Conservation (phyloP, 2,888 invertebrate genomes). For the Athalia rosae region DNA sequence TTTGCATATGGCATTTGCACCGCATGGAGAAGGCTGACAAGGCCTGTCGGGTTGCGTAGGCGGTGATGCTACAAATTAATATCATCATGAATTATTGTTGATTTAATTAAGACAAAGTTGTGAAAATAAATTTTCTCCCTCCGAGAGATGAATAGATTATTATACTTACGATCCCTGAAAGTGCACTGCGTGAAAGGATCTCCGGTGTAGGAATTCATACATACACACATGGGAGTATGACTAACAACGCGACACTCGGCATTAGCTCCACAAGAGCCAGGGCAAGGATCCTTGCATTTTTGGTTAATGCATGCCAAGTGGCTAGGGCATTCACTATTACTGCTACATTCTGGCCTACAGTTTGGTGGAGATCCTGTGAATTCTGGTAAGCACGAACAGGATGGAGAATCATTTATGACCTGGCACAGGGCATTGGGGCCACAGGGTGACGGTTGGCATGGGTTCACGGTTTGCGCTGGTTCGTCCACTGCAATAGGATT, state of each 20-base stretch:
- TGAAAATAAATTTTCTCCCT: not conserved
- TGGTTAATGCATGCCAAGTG: slow-evolving; percentile 84
- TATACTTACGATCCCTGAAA: slow-evolving; percentile 66
- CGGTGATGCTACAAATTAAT: slow-evolving; percentile 59
- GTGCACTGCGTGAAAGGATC: slow-evolving; percentile 79
- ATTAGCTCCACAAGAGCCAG: slow-evolving; percentile 82
- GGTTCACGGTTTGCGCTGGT: slow-evolving; percentile 65
- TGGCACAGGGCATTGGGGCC: slow-evolving; percentile 72
- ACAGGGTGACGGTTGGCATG: slow-evolving; percentile 72
- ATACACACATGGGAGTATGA: slow-evolving; percentile 77
- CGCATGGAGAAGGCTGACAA: slow-evolving; percentile 84
- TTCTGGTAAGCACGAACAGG: slow-evolving; percentile 74
- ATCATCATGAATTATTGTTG: slow-evolving; percentile 3
- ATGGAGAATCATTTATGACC: slow-evolving; percentile 72
- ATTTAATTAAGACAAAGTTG: not conserved
- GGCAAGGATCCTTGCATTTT: slow-evolving; percentile 86
- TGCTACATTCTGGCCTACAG: slow-evolving; percentile 70
- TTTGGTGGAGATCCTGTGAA: slow-evolving; percentile 72
- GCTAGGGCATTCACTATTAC: slow-evolving; percentile 75
- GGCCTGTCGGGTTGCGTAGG: slow-evolving; percentile 75
- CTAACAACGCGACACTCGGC: slow-evolving; percentile 77
- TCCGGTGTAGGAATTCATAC: slow-evolving; percentile 77
- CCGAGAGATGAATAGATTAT: not conserved
- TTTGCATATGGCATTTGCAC: slow-evolving; percentile 84
- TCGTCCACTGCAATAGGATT: slow-evolving; percentile 57